A percentile compares a stretch with the other conserved stretches of the same genome.
Conservation (phyloP, 2,113 vertebrate genomes). For the Hippocampus mohnikei region DNA sequence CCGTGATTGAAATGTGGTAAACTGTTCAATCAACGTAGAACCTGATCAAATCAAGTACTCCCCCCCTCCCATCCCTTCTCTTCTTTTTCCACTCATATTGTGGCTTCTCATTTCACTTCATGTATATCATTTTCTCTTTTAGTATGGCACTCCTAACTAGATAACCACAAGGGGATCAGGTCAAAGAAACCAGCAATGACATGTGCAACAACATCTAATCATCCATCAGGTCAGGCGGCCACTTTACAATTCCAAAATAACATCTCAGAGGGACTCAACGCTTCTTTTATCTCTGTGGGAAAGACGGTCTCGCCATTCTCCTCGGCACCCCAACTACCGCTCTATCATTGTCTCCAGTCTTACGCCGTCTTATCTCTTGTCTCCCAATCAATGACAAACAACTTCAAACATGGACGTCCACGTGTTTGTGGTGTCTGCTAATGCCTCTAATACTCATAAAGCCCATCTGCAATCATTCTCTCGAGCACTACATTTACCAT, state of each 20-base stretch:
- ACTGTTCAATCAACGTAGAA: too few relatives aligned
- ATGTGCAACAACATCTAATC: constrained; percentile 64
- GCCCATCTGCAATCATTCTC: neutral
- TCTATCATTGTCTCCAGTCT: constrained; percentile 48
- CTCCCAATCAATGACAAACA: constrained; percentile 46
- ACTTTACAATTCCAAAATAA: constrained; percentile 65
- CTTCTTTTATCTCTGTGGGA: constrained; percentile 64
- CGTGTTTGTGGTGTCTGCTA: constrained; percentile 26
- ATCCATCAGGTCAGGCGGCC: constrained; percentile 62
- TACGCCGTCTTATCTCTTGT: constrained; percentile 40
- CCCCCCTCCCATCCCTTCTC: too few relatives aligned
- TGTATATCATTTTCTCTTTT: neutral
- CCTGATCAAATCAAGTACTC: too few relatives aligned
- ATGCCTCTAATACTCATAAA: constrained; percentile 19
- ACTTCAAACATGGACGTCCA: constrained; percentile 44
- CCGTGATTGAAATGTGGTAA: too few relatives aligned
- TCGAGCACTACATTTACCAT: neutral
- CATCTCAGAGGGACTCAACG: constrained; percentile 60
- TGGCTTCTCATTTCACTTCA: constrained; percentile 1
- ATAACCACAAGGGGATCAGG: constrained; percentile 61
- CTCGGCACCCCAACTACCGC: constrained; percentile 33
- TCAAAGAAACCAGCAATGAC: constrained; percentile 47
- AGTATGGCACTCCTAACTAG: constrained; percentile 23
- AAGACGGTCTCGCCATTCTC: constrained; percentile 44
- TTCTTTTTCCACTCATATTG: constrained; percentile 1